These are phyloP conservation scores for Diogma glabrata DNA, from an alignment of 2,888 invertebrate species.

Conservation along the genomic window DNA sequence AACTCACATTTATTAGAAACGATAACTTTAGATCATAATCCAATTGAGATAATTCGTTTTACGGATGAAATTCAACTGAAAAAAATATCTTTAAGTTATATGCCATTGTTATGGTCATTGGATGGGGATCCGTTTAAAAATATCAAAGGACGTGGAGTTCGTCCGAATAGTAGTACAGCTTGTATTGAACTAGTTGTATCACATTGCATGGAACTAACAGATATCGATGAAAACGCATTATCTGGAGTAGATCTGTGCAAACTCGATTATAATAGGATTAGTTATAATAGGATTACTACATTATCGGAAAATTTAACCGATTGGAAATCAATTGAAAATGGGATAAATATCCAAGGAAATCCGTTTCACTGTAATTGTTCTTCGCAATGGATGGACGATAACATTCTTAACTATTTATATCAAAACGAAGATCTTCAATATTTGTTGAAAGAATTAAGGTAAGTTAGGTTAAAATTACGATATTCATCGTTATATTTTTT, in stretches of 20 bases:
- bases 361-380: conserved; percentile 16
- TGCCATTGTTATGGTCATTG: conserved; percentile 12
- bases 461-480: background rate
- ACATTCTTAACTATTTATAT: conserved; percentile 12
- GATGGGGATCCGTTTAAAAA: conserved; percentile 11
- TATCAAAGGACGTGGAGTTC: conserved; percentile 4
- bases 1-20: conserved; percentile 8
- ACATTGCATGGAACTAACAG: conserved; percentile 7
- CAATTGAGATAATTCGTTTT: conserved; percentile 14
- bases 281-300: conserved; percentile 15
- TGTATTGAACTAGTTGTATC: conserved; percentile 12
- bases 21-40: conserved; percentile 14
- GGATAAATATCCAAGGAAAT: conserved; percentile 17
- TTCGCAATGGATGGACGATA: conserved; percentile 14
- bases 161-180: background rate
- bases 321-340: conserved; percentile 14
- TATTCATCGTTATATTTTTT: background rate
- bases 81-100: conserved; percentile 12
- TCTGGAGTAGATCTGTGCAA: conserved; percentile 9
- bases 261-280: conserved; percentile 17
- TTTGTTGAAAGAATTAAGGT: conserved; percentile 12
- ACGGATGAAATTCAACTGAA: conserved; percentile 3
- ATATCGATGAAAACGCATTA: conserved; percentile 8
- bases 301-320: conserved; percentile 4
- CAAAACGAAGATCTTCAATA: conserved; percentile 11